Conservation (phyloP, 2,888 invertebrate genomes). For the Neoitamus cyanurus region DNA sequence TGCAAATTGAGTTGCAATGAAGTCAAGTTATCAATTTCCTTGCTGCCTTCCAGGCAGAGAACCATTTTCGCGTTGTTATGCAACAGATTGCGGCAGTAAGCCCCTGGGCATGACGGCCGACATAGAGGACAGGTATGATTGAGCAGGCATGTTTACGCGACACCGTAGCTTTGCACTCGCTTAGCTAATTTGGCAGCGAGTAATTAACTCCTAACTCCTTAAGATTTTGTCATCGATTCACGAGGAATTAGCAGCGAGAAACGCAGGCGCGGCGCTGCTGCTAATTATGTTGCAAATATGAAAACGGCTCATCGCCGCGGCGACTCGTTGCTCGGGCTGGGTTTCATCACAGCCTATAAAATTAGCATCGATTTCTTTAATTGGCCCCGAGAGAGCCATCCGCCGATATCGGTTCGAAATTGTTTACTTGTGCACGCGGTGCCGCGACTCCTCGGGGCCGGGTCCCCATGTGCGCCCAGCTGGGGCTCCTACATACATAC, state of each 20-base stretch:
- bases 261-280: neutral
- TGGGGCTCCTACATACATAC: neutral
- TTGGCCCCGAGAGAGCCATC: neutral
- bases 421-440: neutral
- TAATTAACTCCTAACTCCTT: neutral
- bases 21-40: neutral
- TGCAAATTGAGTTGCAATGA: neutral
- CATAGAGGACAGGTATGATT: neutral
- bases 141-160: neutral
- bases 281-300: neutral
- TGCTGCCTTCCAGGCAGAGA: neutral
- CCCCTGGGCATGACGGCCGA: neutral
- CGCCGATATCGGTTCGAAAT: neutral
- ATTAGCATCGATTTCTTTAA: neutral
- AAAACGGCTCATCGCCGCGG: no score
- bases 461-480: neutral
- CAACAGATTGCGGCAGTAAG: neutral
- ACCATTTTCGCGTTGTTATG: neutral
- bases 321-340: neutral
- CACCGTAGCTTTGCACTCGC: neutral
- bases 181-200: neutral
- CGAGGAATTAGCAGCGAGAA: neutral
- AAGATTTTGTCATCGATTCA: neutral
- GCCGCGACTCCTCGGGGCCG: neutral
- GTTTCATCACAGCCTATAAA: slow-evolving; percentile 21